Conservation (phyloP, 2,888 invertebrate species). For the Phyllotreta striolata region DNA sequence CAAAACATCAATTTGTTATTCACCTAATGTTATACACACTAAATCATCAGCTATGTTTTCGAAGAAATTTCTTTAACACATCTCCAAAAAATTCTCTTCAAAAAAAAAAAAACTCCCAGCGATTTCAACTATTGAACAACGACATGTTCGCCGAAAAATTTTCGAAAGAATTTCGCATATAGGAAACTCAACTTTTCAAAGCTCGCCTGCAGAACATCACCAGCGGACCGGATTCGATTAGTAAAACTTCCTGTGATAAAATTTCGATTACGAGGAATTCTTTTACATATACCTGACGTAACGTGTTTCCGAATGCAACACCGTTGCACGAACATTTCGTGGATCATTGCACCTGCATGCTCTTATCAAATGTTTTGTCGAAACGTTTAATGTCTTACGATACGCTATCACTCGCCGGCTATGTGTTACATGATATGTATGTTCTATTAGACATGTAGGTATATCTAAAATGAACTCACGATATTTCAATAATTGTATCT, state of each 20-base stretch:
- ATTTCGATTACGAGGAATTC: conserved; percentile 1
- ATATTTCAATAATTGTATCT: too few relatives aligned
- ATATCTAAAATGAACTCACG: too few relatives aligned
- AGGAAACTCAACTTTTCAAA: background rate
- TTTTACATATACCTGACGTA: background rate
- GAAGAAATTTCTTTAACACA: conserved; percentile 5
- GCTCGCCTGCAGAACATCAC: background rate
- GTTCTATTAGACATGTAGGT: too few relatives aligned
- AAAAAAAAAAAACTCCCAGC: background rate
- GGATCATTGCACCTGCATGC: conserved; percentile 6
- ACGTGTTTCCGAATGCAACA: background rate
- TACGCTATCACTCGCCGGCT: conserved; percentile 1
- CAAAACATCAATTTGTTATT: conserved; percentile 12
- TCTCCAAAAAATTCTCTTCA: background rate
- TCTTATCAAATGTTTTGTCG: conserved; percentile 2
- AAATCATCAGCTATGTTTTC: conserved; percentile 2
- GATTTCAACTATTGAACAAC: too few relatives aligned
- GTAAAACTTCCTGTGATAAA: conserved; percentile 7
- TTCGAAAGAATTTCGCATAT: too few relatives aligned
- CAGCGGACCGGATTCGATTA: conserved; percentile 1
- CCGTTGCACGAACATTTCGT: background rate
- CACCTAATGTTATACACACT: conserved; percentile 6
- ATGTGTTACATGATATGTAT: too few relatives aligned
- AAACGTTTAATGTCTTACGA: background rate
- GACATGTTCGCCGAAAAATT: too few relatives aligned